Evolutionary conservation across 2,797 vertebrate genomes (phyloP), one percentile per base, ranked within the genome.

Genomic region (Lepus townsendii): DNA sequence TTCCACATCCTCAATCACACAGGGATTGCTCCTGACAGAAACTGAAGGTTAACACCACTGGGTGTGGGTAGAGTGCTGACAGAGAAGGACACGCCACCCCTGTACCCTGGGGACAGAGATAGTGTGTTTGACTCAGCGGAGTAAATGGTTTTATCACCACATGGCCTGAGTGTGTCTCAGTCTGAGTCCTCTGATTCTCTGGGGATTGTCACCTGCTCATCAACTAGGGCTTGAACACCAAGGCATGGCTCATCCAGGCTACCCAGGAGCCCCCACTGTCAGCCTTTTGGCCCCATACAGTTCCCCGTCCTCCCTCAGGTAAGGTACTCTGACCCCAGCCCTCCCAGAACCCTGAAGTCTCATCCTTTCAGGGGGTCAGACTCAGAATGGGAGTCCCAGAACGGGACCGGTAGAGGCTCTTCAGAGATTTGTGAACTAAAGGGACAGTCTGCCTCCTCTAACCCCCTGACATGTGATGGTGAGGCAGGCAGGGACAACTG

Each of bases 381-480:
- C 57, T 77, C 2, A 0, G 82, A 5, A 57, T 89, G 22, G 35
- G 22, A 20, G 38, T 42, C 17, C 24, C 54, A 19, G 30, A 47
- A 30, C 4, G 66, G 63, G n/a, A 24, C 35, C 10, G 1, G 3
- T 1, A 8, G 66, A 19, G 26, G n/a, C 54, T 62, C 69, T 80
- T 57, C 26, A 27, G 66, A 14, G 9, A 63, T 72, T n/a, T 69
- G 38, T 76, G 42, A 78, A 66, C 63, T 71, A 13, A 10, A n/a
- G 68, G 57, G 71, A 42, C 8, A 10, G 75, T 22, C 22, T 22
- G 5, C 65, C 42, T 52, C 54, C 16, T 47, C 42, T 47, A 8
- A 47, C 42, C 3, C 12, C 22, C 10, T 6, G 27, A 4, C 8
- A 13, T 13, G 5, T 5, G 13, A 0, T 2, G 13, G 19, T 35